Base-by-base conservation (phyloP, 2,888 invertebrate genomes). In the Clusia tigrina region DNA sequence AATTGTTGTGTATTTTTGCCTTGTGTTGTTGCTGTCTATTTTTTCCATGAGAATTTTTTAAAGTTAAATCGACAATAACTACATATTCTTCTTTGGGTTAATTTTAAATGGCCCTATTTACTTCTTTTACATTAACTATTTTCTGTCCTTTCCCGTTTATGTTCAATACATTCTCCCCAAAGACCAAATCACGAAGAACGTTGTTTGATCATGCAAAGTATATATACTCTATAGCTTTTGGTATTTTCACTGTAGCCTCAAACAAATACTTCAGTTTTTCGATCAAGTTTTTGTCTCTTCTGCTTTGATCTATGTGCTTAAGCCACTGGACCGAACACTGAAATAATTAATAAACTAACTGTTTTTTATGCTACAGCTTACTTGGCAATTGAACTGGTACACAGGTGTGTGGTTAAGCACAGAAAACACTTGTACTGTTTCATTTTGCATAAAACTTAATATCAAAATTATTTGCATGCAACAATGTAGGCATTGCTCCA, bases 251-350 rank as follows among this genome's bases (percentile, higher is more conserved):
- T 68, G 60, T 82, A 81, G 81, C 81, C 23, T 63, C 37, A 12
- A 65, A 51, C 17, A 63, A 23, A 48, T n/a, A 48, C 48, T 48
- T 48, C 48, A 48, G 74, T 60, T 62, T 81, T 82, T 1, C 70
- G 46, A 63, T 81, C 77, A 66, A 67, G 72, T 66, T 79, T 81
- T 46, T n/a, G 46, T 51, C 76, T 59, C 58, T 70, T 74, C 61
- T 78, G 68, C 61, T 80, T 76, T 1, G 80, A 78, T 52, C 81
- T 65, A 54, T 79, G 76, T 15, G 71, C 72, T 64, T 72, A 72
- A n/a, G 73, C 75, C 62, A 72, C 58, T 17, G 69, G 67, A 12
- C 83, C 83, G 75, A 85, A 84, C 23, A 76, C 70, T 48, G 71
- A 70, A 0, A 69, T n/a, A 25, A 12, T 32, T 9, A 32, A 9